Conservation (phyloP, 2,113 vertebrate species). For the Columba janthina region DNA sequence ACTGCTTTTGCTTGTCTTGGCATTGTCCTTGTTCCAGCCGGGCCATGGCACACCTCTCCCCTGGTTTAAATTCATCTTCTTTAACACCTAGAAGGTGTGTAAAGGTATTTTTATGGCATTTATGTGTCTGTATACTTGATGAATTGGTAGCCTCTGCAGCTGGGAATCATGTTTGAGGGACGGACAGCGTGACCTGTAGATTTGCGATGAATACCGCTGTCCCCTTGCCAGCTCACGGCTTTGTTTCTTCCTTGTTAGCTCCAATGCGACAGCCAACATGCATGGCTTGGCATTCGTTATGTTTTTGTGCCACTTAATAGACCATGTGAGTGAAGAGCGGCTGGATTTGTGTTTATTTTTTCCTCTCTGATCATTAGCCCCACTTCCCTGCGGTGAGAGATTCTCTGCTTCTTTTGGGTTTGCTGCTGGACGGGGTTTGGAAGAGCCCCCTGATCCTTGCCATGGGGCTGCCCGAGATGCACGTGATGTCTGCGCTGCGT, state of each 20-base stretch:
- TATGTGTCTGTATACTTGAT: not conserved
- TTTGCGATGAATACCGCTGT: not conserved
- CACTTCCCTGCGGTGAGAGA: not conserved
- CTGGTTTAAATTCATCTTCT: not conserved
- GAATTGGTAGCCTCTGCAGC: not conserved
- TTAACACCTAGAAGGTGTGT: not conserved
- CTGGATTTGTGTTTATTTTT: not conserved
- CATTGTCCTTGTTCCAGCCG: not conserved
- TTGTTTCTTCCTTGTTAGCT: not conserved
- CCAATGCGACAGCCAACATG: accelerated
- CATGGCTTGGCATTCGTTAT: not conserved
- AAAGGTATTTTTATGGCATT: not conserved
- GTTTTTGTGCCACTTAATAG: not conserved
- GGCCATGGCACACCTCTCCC: not conserved
- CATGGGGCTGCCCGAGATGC: not conserved
- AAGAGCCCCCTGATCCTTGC: not conserved
- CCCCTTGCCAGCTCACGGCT: not conserved
- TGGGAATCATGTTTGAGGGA: not conserved
- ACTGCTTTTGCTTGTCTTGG: not conserved
- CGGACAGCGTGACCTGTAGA: not conserved
- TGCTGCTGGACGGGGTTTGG: not conserved
- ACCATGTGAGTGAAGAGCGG: not conserved
- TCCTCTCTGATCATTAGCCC: not conserved
- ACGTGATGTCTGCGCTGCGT: not conserved
- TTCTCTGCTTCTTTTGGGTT: not conserved